Conservation (phyloP, 2,113 vertebrate species). For the Mixornis gularis region DNA sequence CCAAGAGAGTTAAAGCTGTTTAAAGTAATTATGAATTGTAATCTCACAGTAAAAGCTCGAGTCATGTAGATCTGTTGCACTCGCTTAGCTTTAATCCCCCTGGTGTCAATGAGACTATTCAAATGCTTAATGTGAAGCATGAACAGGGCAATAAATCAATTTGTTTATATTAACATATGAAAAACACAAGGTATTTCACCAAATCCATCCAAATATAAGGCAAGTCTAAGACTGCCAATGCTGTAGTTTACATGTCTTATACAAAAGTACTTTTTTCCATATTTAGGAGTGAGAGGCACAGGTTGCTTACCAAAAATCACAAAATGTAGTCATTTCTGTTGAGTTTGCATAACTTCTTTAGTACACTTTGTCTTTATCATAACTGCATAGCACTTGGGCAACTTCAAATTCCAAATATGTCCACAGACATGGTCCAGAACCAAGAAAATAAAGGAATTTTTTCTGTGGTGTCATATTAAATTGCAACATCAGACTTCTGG, state of each 20-base stretch:
- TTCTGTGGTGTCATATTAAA: background rate
- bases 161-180: background rate
- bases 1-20: background rate
- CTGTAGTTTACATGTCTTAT: background rate
- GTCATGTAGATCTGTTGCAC: background rate
- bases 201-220: background rate
- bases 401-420: background rate
- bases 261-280: background rate
- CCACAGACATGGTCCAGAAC: background rate
- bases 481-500: background rate
- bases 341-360: background rate
- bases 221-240: background rate
- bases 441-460: background rate
- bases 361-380: background rate
- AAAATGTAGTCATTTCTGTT: background rate
- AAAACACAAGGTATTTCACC: background rate
- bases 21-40: constrained; percentile 13
- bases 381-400: rapidly evolving
- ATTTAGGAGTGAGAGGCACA: background rate
- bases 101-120: background rate
- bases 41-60: background rate
- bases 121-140: background rate
- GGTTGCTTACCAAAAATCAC: background rate
- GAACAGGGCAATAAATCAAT: background rate
- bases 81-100: background rate